These are phyloP conservation scores for Matsumurasca onukii DNA, from an alignment of 1,140 invertebrate genomes.

Conservation along the genomic window DNA sequence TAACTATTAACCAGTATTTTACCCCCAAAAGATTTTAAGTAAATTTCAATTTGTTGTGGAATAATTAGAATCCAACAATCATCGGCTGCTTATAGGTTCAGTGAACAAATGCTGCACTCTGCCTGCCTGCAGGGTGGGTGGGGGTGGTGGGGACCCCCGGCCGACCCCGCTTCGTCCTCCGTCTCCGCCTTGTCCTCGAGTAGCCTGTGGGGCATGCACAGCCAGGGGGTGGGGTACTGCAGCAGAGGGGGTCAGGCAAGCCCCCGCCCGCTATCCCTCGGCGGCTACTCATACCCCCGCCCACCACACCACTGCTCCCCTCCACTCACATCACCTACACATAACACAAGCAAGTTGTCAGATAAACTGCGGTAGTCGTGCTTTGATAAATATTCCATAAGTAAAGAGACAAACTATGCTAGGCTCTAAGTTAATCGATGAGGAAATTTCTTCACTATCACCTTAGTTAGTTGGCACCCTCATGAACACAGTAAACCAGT, in stretches of 20 bases:
- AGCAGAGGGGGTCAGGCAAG: slow-evolving; percentile 30
- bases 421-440: too few species aligned
- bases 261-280: slow-evolving; percentile 41
- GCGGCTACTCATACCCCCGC: slow-evolving; percentile 45
- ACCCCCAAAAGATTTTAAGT: too few species aligned
- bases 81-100: slow-evolving; percentile 51
- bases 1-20: too few species aligned
- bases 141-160: slow-evolving; percentile 12
- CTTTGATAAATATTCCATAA: too few species aligned
- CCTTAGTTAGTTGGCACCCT: too few species aligned
- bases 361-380: too few species aligned
- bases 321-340: slow-evolving; percentile 51
- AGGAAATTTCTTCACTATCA: too few species aligned
- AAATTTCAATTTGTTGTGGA: too few species aligned
- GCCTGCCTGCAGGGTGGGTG: slow-evolving; percentile 50
- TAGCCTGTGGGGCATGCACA: slow-evolving; percentile 45
- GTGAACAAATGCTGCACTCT: slow-evolving; percentile 54
- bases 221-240: slow-evolving; percentile 44
- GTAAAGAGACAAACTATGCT: too few species aligned
- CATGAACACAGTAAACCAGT: too few species aligned
- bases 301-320: slow-evolving; percentile 36
- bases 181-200: slow-evolving; percentile 40
- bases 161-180: slow-evolving; percentile 37
- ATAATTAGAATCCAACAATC: too few species aligned
- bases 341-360: too few species aligned